phyloP scores from a whole-genome alignment of 1,140 invertebrate species.

The Drosophila baimaii region DNA sequence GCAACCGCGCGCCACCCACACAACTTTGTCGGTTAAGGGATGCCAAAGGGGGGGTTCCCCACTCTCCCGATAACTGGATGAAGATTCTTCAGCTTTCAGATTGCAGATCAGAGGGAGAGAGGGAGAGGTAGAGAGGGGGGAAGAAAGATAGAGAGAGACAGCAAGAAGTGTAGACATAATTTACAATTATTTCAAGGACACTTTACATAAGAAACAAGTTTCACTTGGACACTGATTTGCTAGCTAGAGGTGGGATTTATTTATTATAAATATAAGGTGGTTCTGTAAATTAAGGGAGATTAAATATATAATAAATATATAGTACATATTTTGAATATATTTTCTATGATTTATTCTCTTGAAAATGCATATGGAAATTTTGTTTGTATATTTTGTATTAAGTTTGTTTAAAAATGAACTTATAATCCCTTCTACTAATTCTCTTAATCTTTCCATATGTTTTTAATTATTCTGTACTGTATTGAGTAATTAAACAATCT shows the following conservation, averaged over 20 bases:
- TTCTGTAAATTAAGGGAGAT: not conserved
- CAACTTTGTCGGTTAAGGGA: not conserved
- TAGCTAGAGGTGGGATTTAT: slow-evolving; percentile 28
- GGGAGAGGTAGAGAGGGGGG: not conserved
- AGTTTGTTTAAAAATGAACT: too few species aligned
- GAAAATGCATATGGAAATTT: too few species aligned
- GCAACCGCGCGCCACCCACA: slow-evolving; percentile 55
- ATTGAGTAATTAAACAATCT: too few species aligned
- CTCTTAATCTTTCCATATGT: too few species aligned
- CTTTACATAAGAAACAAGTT: slow-evolving; percentile 66
- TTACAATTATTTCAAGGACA: slow-evolving; percentile 84
- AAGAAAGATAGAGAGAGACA: not conserved
- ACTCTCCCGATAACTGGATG: slow-evolving; percentile 32
- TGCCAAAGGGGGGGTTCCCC: not conserved
- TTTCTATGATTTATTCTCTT: too few species aligned
- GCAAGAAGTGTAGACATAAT: slow-evolving; percentile 75
- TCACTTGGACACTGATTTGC: slow-evolving; percentile 28
- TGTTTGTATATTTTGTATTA: too few species aligned
- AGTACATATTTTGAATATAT: too few species aligned
- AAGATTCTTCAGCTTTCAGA: slow-evolving; percentile 31
- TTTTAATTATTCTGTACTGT: too few species aligned
- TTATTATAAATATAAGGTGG: not conserved
- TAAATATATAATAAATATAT: not conserved
- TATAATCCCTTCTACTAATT: too few species aligned
- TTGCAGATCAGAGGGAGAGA: slow-evolving; percentile 15